These are phyloP conservation scores for Hydropsyche tenuis DNA, from an alignment of 1,140 invertebrate species.

Conservation along the genomic window DNA sequence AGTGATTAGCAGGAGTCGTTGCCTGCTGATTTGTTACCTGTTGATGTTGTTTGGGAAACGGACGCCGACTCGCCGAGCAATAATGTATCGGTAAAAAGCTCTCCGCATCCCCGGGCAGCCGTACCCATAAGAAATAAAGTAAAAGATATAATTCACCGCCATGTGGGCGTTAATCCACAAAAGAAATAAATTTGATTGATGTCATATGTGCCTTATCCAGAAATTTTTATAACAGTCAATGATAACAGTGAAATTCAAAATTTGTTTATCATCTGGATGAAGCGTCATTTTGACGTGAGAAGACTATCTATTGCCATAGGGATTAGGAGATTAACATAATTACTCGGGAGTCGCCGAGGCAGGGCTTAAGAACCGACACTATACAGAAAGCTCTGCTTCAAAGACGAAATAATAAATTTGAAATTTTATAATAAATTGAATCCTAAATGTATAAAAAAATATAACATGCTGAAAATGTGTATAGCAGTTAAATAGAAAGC, in stretches of 20 bases:
- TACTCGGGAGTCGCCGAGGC: slow-evolving; percentile 50
- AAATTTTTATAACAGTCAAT: not conserved
- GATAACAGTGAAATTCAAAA: not conserved
- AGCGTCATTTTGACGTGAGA: slow-evolving; percentile 29
- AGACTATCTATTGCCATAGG: slow-evolving; percentile 44
- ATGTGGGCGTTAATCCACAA: slow-evolving; percentile 31
- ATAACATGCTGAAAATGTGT: slow-evolving; percentile 22
- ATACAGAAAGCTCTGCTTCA: slow-evolving; percentile 27
- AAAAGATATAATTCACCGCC: slow-evolving; percentile 50
- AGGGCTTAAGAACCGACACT: slow-evolving; percentile 47
- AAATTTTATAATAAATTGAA: slow-evolving; percentile 6
- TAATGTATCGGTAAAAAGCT: slow-evolving; percentile 66
- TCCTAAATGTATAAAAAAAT: slow-evolving; percentile 11
- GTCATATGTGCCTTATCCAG: slow-evolving; percentile 12
- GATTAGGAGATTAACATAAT: slow-evolving; percentile 47
- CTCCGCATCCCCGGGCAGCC: slow-evolving; percentile 66
- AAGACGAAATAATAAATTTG: slow-evolving; percentile 9
- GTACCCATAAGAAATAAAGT: slow-evolving; percentile 60
- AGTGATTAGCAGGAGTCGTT: slow-evolving; percentile 29
- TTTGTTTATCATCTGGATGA: slow-evolving; percentile 1
- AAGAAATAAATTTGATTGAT: slow-evolving; percentile 20
- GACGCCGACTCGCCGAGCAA: slow-evolving; percentile 66
- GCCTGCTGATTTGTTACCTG: slow-evolving; percentile 47
- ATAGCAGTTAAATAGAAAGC: slow-evolving; percentile 16
- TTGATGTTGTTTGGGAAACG: slow-evolving; percentile 54